Base-by-base conservation (phyloP, 2,113 vertebrate species). In the Larimichthys polyactis region DNA sequence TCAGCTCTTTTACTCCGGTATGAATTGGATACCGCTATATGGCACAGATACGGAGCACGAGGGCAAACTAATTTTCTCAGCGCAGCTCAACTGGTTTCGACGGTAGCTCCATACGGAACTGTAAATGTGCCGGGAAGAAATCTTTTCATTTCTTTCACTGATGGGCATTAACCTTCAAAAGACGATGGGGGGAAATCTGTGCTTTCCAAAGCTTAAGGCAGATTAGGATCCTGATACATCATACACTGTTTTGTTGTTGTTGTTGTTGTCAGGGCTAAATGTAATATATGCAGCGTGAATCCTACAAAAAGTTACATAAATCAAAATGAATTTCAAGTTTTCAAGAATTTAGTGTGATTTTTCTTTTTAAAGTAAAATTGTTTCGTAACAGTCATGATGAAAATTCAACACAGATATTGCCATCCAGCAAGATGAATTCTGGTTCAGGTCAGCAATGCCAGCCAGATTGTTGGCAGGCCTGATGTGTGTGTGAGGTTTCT, bases 31-130 rank as follows among this genome's bases (percentile, higher is more conserved):
- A 67, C 60, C 40, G 20, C 65, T 70, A 75, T 55, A 69, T 44
- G n/a, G 79, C 65, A 58, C 62, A 43, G 69, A 78, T 36, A 71
- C 22, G 67, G 78, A 87, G 73, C 76, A 84, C 52, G 19, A 82
- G 75, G 87, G 58, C 83, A 90, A 87, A 85, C 83, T 77, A 3
- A 88, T 92, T 89, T 83, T 74, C 78, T 73, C 71, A 20, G 44
- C 10, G 46, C 63, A 20, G 81, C 63, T 79, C 40, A 81, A 78
- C 49, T 40, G 71, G 11, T 40, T 29, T 11, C 49, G 10, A 32
- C 19, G 11, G 27, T 46, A 1, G 73, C 64, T 75, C 75, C 32
- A 44, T 76, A 22, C 14, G 0, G 5, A 43, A 16, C 58, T 11
- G 46, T 69, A 77, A 90, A 27, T 69, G 73, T 71, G 70, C 54